Evolutionary conservation across 2,888 invertebrate species (phyloP), one percentile per base, ranked within the genome.

Genomic region (Ectemnius lituratus): DNA sequence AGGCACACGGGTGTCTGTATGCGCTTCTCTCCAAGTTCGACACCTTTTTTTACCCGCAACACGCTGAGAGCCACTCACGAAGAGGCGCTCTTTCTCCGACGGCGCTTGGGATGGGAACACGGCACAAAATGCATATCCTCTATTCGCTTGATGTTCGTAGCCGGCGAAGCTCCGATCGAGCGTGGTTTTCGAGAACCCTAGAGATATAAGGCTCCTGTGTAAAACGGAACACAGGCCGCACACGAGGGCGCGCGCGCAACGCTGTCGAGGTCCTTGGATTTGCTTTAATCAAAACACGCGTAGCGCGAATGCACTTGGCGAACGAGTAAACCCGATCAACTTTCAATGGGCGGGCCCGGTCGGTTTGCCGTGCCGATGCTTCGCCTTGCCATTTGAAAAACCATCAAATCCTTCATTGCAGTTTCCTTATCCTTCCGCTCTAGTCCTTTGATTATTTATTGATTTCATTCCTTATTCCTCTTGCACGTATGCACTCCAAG

Each of bases 121-220:
- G 87, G 88, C 88, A 87, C 84, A 86, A 86, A 84, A 87, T 87
- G 87, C 89, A 90, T 89, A 90, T 90, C 88, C 86, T 88, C 84
- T 84, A 85, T 89, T 89, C 81, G 83, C 87, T 87, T 84, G 84
- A 83, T 77, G 81, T 37, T 37, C 37, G 8, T 81, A 85, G 84
- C 75, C 75, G 82, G 83, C 70, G 73, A 83, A 81, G 60, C 80
- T 76, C 81, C 79, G 84, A 85, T 83, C 79, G 76, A 85, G 73
- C 80, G 81, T 16, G 52, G 52, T 14, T 16, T 23, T 14, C 52
- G 37, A 16, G 52, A 61, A 56, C 20, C 11, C 37, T 4, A 27
- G 4, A 16, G 45, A 16, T 13, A 4, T 28, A 45, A 57, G 20
- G 4, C 4, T 18, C 27, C 3, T 8, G 58, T 58, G 27, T 23